Evolutionary conservation across 2,113 vertebrate genomes (phyloP), one percentile per base, ranked within the genome.

Genomic region (Oriolus oriolus): DNA sequence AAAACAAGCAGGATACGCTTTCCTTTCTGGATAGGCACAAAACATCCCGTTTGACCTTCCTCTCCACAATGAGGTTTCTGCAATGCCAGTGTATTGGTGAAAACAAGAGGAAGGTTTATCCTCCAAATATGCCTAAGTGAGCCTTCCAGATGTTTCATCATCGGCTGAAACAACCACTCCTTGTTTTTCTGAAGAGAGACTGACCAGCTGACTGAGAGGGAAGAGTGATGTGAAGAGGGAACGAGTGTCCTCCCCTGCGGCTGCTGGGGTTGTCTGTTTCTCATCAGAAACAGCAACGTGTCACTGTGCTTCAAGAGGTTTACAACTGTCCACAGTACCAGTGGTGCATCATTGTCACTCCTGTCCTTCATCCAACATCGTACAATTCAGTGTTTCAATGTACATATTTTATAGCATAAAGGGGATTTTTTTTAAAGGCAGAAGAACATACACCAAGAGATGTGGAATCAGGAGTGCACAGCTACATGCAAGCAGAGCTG

Each of bases 221-320:
- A 68, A 65, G 50, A 77, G 18, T 19, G 33, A 68, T 47, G 39
- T 16, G 16, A 35, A 63, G 47, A n/a, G 18, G 33, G 77, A 94
- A 35, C 0, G 24, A 18, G 33, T 66, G 59, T 50, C 57, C 31
- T 71, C 23, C 39, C 10, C 45, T 28, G 44, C 0, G 0, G 59
- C 63, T 87, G 45, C 56, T 50, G 64, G 27, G 33, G 3, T 54
- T 45, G 23, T 41, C 44, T 69, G 13, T 18, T 84, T 84, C 28
- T 52, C 44, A 20, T 74, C 53, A 64, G 20, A 47, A 95, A 39
- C 8, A 52, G 24, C 4, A 9, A 33, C 4, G 16, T 24, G 23
- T 59, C 37, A 6, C 50, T 39, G 18, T 22, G n/a, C 24, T 77
- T 77, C 52, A 49, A 30, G 37, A 74, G 15, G 26, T 3, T 84